Evolutionary conservation across 2,888 invertebrate genomes (phyloP), one percentile per base, ranked within the genome.

Genomic region (Cataglyphis cursor): DNA sequence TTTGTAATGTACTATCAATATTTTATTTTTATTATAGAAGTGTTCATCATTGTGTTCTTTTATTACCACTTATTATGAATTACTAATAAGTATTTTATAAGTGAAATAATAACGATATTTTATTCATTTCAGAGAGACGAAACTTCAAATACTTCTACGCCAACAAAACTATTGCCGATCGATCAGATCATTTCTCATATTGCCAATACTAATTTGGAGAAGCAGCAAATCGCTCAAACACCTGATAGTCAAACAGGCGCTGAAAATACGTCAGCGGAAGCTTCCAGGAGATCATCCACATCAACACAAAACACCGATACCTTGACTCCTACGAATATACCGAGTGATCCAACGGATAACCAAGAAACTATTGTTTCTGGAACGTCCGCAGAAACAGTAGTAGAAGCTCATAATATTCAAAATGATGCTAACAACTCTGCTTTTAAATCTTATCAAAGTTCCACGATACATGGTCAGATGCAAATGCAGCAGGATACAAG

Each of bases 61-160:
- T 74, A 31, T 59, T n/a, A 35, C 8, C 31, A 31, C 38, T 54
- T 76, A 76, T 38, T n/a, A 5, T 51, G 18, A 44, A 18, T n/a
- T 4, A 31, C 15, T 1, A 66, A 44, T 48, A 31, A 41, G 8
- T 54, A 80, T 59, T 70, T 59, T n/a, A n/a, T 15, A 5, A 18
- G 8, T n/a, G 2, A 85, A 68, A 28, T 38, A 57, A 54, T 41
- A 75, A 62, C 10, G 2, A 80, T 75, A 84, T 81, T 72, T 78
- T 80, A 85, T 86, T 76, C 64, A 72, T 95, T 95, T 48, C 94
- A 95, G 95, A 95, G 95, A 93, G 95, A 95, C 91, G 95, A 95
- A 92, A 94, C 95, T 64, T 95, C 94, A 3, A 95, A 94, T 68
- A 92, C 93, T 3, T 94, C 93, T 18, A 93, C 94, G 8, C 93